A percentile compares a stretch with the other conserved stretches of the same genome.
These are phyloP conservation scores for Caenorhabditis uteleia DNA, from an alignment of 2,888 invertebrate species.

Conservation along the genomic window DNA sequence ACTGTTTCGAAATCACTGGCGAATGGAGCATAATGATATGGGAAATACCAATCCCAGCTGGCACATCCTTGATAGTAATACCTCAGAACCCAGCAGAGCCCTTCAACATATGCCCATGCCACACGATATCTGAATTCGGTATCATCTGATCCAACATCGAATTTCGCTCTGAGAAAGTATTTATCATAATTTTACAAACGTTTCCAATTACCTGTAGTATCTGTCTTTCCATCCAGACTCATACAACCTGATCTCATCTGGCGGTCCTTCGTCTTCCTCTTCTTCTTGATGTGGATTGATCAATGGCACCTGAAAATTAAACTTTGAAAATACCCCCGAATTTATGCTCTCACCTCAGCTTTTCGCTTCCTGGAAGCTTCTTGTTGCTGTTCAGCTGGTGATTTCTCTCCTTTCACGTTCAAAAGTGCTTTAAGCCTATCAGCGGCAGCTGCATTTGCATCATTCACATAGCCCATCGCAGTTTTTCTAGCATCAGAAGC, in stretches of 20 bases:
- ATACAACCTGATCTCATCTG: constrained; percentile 74
- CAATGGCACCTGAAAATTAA: not conserved
- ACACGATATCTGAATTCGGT: constrained; percentile 86
- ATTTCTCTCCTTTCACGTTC: constrained; percentile 41
- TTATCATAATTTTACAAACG: too few relatives aligned
- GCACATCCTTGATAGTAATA: constrained; percentile 99
- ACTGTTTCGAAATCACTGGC: constrained; percentile 91
- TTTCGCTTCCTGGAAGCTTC: constrained; percentile 39
- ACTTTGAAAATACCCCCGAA: constrained; percentile 3
- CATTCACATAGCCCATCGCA: constrained; percentile 29
- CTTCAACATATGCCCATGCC: constrained; percentile 84
- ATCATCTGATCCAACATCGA: constrained; percentile 71
- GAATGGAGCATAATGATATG: constrained; percentile 99
- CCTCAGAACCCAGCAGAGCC: constrained; percentile 95
- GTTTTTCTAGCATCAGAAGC: constrained; percentile 49
- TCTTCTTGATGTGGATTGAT: constrained; percentile 16
- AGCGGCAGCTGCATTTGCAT: constrained; percentile 69
- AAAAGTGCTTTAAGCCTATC: constrained; percentile 74
- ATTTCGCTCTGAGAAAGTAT: constrained; percentile 72
- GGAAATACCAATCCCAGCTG: constrained; percentile 99
- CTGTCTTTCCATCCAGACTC: constrained; percentile 97
- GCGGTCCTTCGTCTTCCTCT: constrained; percentile 57
- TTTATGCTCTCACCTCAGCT: constrained; percentile 21
- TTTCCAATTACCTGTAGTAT: constrained; percentile 75
- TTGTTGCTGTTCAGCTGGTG: constrained; percentile 24